These are phyloP conservation scores for Octopus sinensis DNA, from an alignment of 1,140 invertebrate genomes.

Conservation along the genomic window DNA sequence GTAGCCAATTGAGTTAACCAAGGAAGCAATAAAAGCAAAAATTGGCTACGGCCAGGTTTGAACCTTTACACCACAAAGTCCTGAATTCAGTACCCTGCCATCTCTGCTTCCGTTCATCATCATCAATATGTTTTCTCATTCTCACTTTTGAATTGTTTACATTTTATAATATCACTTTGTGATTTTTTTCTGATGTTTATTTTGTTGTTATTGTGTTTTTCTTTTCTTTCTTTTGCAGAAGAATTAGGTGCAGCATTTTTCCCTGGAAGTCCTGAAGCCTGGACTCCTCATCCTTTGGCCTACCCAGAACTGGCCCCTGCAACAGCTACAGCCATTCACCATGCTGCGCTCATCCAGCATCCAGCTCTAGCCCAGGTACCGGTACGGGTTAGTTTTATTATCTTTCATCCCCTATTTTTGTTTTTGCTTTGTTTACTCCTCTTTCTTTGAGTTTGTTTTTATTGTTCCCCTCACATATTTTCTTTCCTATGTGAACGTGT, in stretches of 20 bases:
- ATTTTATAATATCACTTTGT: neutral
- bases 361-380: slow-evolving; percentile 95
- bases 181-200: slow-evolving; percentile 6
- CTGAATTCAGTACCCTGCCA: too few species aligned
- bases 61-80: too few species aligned
- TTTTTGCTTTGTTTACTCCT: too few species aligned
- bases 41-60: too few species aligned
- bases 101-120: too few species aligned
- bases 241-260: slow-evolving; percentile 87
- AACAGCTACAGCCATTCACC: slow-evolving; percentile 70
- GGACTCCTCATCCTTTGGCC: slow-evolving; percentile 78
- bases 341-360: slow-evolving; percentile 82
- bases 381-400: slow-evolving; percentile 43
- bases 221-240: slow-evolving; percentile 56
- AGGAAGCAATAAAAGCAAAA: too few species aligned
- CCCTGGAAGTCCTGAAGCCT: slow-evolving; percentile 85
- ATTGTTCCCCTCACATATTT: too few species aligned
- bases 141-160: neutral
- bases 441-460: too few species aligned
- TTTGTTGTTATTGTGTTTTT: slow-evolving; percentile 17
- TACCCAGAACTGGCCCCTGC: slow-evolving; percentile 74
- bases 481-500: too few species aligned
- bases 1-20: too few species aligned
- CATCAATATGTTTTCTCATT: too few species aligned
- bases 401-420: too few species aligned